Evolutionary conservation across 2,888 invertebrate genomes (phyloP), one percentile per base, ranked within the genome.

Genomic region (Sesamia inferens): DNA sequence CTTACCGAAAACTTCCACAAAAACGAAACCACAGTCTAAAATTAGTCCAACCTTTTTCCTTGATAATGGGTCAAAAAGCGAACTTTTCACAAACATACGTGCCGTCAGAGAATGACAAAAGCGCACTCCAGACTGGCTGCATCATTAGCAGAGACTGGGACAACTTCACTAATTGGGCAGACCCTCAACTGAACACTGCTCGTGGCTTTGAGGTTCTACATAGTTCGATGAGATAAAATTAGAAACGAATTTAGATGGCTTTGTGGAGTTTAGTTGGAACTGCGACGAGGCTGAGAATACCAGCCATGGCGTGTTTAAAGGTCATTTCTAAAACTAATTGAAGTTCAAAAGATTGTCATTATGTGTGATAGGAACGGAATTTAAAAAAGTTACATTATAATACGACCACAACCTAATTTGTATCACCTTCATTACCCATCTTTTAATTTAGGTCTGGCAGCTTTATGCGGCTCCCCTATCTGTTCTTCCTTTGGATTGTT

Each of bases 121-220:
- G 90, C 86, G 69, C 80, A 84, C 88, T 88, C 83, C 70, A 86
- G 78, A 66, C 74, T 78, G 44, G 75, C 78, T 79, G 80, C 87
- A 79, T 91, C 91, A 91, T 91, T 91, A 91, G 90, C 75, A 85
- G 72, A 82, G 81, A 66, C 83, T 84, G 75, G 70, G 84, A 83
- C 79, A 83, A 81, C 81, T 84, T 75, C 69, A 76, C 90, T 91
- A 91, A 91, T 91, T 91, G 91, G 91, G 85, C 68, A 67, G 71
- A 75, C 84, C 76, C 85, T 84, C 57, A n/a, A 54, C 72, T 66
- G 78, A 79, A 77, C 73, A 75, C 81, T 61, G 76, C 54, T 70
- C 19, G 61, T 22, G 58, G 67, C 77, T 85, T 81, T 83, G 76
- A 68, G 75, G 44, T 67, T 63, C 74, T 73, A n/a, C n/a, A n/a